Base-by-base conservation (phyloP, 2,888 invertebrate genomes). In the Drosophila putrida region DNA sequence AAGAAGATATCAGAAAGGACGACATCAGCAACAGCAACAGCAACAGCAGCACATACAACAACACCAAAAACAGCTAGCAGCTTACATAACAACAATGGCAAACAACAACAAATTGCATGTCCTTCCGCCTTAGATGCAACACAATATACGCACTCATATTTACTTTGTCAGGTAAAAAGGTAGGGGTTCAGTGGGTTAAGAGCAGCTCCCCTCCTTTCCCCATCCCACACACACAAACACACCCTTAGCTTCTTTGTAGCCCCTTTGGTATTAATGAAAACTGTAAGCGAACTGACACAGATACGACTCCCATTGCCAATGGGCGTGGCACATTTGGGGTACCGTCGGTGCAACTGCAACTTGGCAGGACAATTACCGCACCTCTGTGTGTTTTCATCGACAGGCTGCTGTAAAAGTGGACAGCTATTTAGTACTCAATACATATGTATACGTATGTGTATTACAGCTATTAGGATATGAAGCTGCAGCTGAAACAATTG, bases 91-190 rank as follows among this genome's bases (percentile, higher is more conserved):
- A 80, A 78, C 88, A 88, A 77, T 55, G 66, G 78, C 86, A 82
- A 83, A 83, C 83, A 83, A 80, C 83, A 84, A 84, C 83, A 84
- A 84, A 84, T 84, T 84, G 83, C 83, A 88, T 86, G 88, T 84
- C 86, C 82, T 88, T 82, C 88, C 83, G 86, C 83, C 83, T 78
- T 85, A 71, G 83, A 72, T 85, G 86, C 86, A 70, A 51, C 75
- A 82, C 83, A 80, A 82, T 65, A 85, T 71, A 86, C 86, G 86
- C 88, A 83, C 83, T 84, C 73, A 88, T 88, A 88, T 84, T 84
- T 84, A 82, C 88, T 80, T 69, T 86, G 70, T 64, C 57, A 33
- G 53, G 51, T 35, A 46, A 20, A 55, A 28, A 55, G 55, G 46
- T 28, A 35, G 10, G 31, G 8, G 44, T 36, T 11, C 39, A 38